phyloP scores from a whole-genome alignment of 23 tunicate genomes.

The Styela plicata region DNA sequence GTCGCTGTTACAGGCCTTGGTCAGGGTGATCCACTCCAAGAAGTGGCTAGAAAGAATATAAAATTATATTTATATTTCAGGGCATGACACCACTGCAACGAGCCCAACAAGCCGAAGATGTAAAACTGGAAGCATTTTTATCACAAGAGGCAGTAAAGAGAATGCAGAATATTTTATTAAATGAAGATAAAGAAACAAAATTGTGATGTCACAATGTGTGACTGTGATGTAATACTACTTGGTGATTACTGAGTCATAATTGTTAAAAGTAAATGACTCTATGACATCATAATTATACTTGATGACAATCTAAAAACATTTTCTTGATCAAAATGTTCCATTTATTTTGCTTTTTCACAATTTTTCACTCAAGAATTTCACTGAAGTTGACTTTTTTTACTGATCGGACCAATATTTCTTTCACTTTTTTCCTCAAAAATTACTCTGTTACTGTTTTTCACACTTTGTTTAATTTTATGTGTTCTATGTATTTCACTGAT shows the following conservation, averaged over 20 bases:
- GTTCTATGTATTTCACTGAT: no score
- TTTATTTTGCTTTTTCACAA: background rate
- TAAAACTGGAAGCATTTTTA: conserved; percentile 41
- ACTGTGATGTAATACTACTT: background rate
- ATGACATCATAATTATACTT: background rate
- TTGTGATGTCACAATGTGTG: conserved; percentile 1
- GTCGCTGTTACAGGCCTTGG: no score
- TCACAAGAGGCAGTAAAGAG: conserved; percentile 28
- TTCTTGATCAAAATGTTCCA: background rate
- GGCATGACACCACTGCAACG: conserved; percentile 62
- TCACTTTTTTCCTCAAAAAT: background rate
- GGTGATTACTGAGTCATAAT: no score
- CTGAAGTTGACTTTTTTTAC: background rate
- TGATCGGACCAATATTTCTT: background rate
- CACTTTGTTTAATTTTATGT: no score
- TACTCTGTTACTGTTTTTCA: background rate
- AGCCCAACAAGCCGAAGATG: conserved; percentile 42
- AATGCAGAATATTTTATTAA: conserved; percentile 1
- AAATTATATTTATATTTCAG: conserved; percentile 31
- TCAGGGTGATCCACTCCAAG: no score
- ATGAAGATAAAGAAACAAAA: conserved; percentile 14
- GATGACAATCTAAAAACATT: background rate
- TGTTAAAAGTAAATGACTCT: background rate
- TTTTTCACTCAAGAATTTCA: background rate
- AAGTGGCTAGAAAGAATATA: no score